A percentile compares a stretch with the other conserved stretches of the same genome.
Evolutionary conservation across 2,888 invertebrate species (phyloP).

Genomic region (Hydrotaea diabolus): DNA sequence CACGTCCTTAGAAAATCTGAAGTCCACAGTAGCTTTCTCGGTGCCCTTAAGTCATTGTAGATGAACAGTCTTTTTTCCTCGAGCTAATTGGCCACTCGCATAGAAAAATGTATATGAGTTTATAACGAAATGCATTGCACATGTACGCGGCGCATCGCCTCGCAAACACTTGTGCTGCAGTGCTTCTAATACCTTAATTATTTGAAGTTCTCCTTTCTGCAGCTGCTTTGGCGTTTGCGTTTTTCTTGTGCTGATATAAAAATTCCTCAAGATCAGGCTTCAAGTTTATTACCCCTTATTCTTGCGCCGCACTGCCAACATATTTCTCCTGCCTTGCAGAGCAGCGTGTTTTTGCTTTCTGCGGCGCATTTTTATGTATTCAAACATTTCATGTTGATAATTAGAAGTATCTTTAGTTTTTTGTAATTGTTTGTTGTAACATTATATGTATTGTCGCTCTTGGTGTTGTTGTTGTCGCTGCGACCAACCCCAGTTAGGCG

Average conservation of each 20-base stretch:
- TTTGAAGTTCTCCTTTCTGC: constrained; percentile 12
- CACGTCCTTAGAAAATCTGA: no score
- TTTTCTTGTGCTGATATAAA: background rate
- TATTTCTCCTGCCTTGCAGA: background rate
- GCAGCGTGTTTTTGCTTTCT: background rate
- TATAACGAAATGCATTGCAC: background rate
- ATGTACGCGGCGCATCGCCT: constrained; percentile 1
- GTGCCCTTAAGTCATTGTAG: no score
- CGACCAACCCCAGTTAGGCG: background rate
- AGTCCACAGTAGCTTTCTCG: no score
- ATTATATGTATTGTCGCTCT: constrained; percentile 37
- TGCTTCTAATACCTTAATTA: constrained; percentile 46
- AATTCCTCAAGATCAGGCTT: constrained; percentile 25
- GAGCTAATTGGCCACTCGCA: background rate
- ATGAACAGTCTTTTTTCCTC: background rate
- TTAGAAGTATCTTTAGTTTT: constrained; percentile 50
- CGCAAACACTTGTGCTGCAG: background rate
- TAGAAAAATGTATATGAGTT: constrained; percentile 6
- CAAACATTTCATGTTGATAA: constrained; percentile 54
- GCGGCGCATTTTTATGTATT: constrained; percentile 7
- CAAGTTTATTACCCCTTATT: constrained; percentile 16
- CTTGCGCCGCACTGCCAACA: background rate
- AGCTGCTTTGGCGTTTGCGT: background rate
- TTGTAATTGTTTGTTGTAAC: constrained; percentile 54
- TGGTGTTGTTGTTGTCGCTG: background rate